Base-by-base conservation (phyloP, 2,888 invertebrate species). In the Melanargia galathea region DNA sequence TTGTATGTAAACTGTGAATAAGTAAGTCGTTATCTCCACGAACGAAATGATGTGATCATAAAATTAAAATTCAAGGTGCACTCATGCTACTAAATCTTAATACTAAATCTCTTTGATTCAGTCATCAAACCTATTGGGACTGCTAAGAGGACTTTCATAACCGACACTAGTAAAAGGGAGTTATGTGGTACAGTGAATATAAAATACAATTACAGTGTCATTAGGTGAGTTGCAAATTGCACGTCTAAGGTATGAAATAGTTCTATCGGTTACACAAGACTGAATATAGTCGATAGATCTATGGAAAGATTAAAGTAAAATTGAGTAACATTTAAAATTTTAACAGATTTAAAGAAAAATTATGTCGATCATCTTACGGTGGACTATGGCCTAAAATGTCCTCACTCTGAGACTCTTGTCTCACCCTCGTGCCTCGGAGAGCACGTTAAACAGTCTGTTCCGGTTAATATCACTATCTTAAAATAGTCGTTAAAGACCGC, bases 161-260 rank as follows among this genome's bases (percentile, higher is more conserved):
- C 43, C 48, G 33, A 59, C 63, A 45, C 38, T 60, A 55, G 60
- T 63, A 63, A 62, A 63, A 63, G 59, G 59, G 54, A 63, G 63
- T 60, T 63, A 55, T 63, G 63, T 63, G 48, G 55, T 48, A 40
- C 18, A 13, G 38, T 55, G 45, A 51, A 59, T 63, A 30, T 55
- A 59, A 55, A 59, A 18, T 13, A 55, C 55, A 22, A 38, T 48
- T 46, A 33, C 45, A 48, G 26, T 30, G 52, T 45, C 26, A 38
- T 48, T 38, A 57, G 22, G 8, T 30, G 8, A 52, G 40, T 48
- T 16, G 24, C 22, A 46, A 46, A 20, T 24, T 11, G 48, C 24
- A 16, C 11, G 13, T 16, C 30, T 30, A n/a, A 30, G 48, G n/a
- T 48, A 24, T 6, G n/a, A n/a, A n/a, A 24, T 24, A 26, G 48